Evolutionary conservation across 2,113 vertebrate species (phyloP), one percentile per base, ranked within the genome.

Genomic region (Prolemur simus): DNA sequence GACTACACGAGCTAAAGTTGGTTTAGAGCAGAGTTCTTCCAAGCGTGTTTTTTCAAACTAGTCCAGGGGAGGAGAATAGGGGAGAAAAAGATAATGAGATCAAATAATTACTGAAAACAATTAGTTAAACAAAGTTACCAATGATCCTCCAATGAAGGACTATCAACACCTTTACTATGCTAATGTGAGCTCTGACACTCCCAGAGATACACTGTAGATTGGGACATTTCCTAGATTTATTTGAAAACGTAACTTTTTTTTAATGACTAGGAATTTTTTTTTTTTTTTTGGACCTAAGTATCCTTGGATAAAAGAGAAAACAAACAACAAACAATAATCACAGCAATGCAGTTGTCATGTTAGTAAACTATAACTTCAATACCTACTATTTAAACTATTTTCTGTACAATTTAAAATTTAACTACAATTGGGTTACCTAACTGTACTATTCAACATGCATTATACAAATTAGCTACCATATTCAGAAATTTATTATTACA

Each of bases 61-160:
- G 54, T 23, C 73, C 68, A 56, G 27, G 29, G 4, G 52, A 11
- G 83, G 4, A 77, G 52, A 60, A 12, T 14, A 34, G 25, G 8
- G 10, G 8, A 32, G 21, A 15, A n/a, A 42, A 21, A 74, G 34
- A 49, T 64, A 91, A 95, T 49, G 32, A 93, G 37, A 84, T 74
- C 56, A 95, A 86, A 87, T 94, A 83, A 87, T 95, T 86, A 80
- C 60, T 92, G 18, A 71, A 94, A 91, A 87, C 47, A 88, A 80
- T 82, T 27, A 87, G 32, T 71, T 80, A 93, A 96, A 69, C 76
- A 78, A 94, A 97, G 29, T n/a, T 58, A 82, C 5, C 9, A 23
- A 69, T 6, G 15, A 91, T 66, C 95, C 42, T 81, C 83, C 20
- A 85, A 15, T 37, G n/a, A 74, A 66, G 2, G 23, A 93, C 10